Evolutionary conservation across 2,113 vertebrate species (phyloP), one percentile per base, ranked within the genome.

Genomic region (Argyrosomus japonicus): DNA sequence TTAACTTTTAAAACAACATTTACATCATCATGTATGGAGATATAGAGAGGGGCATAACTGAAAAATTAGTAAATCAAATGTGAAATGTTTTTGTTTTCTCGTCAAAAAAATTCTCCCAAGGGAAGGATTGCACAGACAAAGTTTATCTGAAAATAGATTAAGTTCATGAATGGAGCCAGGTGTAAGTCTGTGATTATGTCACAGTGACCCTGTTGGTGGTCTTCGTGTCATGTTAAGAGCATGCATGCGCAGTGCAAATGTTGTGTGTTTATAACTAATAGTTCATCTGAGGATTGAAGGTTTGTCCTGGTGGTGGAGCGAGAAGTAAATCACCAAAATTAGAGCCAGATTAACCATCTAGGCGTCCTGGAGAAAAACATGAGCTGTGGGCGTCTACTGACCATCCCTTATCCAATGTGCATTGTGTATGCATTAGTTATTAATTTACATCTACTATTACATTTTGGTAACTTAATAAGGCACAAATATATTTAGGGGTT

Each of bases 241-340:
- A 36, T 57, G 17, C 18, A 14, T 29, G 1, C 36, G 27, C 8
- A 1, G 27, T 5, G 2, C 43, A 56, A 19, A 57, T 57, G 32
- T 48, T 6, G 27, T 40, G 15, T 25, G 9, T 64, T 32, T 21
- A 45, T 13, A 63, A n/a, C 62, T 60, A 13, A 48, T 58, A 17
- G n/a, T 70, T 63, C 32, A 71, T 23, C 23, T 74, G 43, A 51
- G 64, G 43, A 40, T 15, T 25, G 1, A 81, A 68, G 18, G 14
- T 58, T 58, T 65, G 40, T 40, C 50, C 69, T 51, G 29, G 21
- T 65, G 51, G 61, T 65, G 69, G 60, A 65, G 51, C 61, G 65
- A 57, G 19, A 72, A 60, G 13, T 56, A 57, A 47, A 10, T 62
- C 12, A 77, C 53, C 17, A 17, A 54, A 63, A 45, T 58, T 8